Percentiles rank a stretch among this genome's conserved stretches.
These are phyloP conservation scores for Alcedo atthis DNA, from an alignment of 2,797 vertebrate genomes.

Conservation along the genomic window DNA sequence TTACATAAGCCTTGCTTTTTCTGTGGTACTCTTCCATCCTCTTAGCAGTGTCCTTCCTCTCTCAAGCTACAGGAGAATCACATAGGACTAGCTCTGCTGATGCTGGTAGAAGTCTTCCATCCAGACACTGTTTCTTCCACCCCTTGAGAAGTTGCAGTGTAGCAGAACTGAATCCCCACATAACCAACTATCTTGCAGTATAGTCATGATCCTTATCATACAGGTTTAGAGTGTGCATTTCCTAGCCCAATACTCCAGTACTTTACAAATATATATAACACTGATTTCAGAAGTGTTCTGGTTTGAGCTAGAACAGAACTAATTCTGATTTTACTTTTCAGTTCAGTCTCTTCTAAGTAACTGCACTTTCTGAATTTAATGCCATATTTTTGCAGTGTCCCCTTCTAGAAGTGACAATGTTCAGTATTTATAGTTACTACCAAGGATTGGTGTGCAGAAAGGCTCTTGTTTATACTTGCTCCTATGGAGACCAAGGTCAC, in stretches of 20 bases:
- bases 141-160: neutral
- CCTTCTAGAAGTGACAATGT: too few species aligned
- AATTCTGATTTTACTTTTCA: neutral
- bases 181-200: neutral
- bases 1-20: neutral
- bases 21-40: neutral
- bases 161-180: neutral
- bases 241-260: neutral
- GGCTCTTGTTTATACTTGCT: too few species aligned
- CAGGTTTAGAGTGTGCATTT: neutral
- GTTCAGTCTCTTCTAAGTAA: too few species aligned
- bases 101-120: neutral
- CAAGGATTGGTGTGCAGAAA: too few species aligned
- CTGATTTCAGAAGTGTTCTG: neutral
- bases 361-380: too few species aligned
- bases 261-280: neutral
- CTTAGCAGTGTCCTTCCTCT: neutral
- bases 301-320: neutral
- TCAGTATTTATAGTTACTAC: too few species aligned
- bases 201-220: neutral
- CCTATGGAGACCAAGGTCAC: too few species aligned
- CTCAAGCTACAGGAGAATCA: neutral
- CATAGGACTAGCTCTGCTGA: neutral
- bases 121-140: neutral
- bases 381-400: too few species aligned